Evolutionary conservation across 2,113 vertebrate species (phyloP).

Genomic region (Pituophis catenifer): DNA sequence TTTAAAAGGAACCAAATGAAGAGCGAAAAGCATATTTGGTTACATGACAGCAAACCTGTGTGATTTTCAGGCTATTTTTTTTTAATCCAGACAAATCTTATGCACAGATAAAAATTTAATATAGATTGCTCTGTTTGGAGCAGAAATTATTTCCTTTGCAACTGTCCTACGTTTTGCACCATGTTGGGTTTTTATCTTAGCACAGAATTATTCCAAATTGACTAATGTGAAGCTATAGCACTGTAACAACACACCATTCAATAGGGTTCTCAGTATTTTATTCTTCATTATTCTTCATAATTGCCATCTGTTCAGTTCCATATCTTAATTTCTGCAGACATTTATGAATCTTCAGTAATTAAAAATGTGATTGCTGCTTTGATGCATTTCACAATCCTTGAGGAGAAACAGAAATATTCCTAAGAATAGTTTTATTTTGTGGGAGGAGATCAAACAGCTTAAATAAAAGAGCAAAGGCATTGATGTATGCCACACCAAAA

Average conservation of each 20-base stretch:
- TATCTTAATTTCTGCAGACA: not conserved
- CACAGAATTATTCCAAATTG: not conserved
- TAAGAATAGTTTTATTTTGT: not conserved
- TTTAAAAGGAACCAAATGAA: not conserved
- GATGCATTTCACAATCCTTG: not conserved
- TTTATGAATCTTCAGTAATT: not conserved
- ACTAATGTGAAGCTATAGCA: not conserved
- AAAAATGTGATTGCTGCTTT: not conserved
- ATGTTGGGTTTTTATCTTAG: not conserved
- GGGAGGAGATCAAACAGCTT: not conserved
- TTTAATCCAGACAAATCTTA: not conserved
- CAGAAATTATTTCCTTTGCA: not conserved
- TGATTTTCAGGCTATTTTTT: not conserved
- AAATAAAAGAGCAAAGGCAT: not conserved
- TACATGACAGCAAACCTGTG: not conserved
- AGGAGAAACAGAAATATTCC: not conserved
- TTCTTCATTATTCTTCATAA: not conserved
- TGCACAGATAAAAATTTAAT: not conserved
- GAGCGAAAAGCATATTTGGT: not conserved
- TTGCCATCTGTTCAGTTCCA: not conserved
- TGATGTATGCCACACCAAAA: not conserved
- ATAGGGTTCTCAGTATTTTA: not conserved
- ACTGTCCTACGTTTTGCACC: not conserved
- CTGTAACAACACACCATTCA: not conserved
- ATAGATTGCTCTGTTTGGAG: not conserved